Base-by-base conservation (phyloP, 53 echinoderm and acorn worm genomes). In the Holothuria leucospilota region DNA sequence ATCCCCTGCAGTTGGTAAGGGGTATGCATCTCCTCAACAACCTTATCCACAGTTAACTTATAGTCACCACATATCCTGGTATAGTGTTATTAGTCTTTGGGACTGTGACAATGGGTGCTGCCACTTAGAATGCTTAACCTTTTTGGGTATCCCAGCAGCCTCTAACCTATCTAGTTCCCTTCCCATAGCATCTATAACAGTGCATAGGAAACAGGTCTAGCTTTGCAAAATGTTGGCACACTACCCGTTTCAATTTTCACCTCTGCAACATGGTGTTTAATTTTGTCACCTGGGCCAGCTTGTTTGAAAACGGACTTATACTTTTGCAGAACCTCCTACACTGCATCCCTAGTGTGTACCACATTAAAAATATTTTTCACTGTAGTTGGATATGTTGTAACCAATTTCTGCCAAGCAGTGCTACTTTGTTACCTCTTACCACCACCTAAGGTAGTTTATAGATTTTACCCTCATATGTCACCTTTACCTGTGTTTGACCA, bases 401-500 rank as follows among this genome's bases (percentile, higher is more conserved):
- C 34, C 34, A 34, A 34, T 34, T 34, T 34, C 34, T 34, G 34
- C 34, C 34, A 34, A 34, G 34, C 34, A 34, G 34, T 34, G 3
- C 34, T 1, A 34, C 34, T 3, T 34, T 34, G 18, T 78, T 56
- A n/a, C 79, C 79, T 56, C 16, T 78, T 13, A 78, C 78, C 51
- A 78, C 58, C 9, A 51, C 51, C 24, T 56, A 56, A 12, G 79
- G 79, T 59, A 78, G 58, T 53, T 52, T 51, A 41, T 73, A 67
- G 4, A 40, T 53, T n/a, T 59, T 27, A 26, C 42, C 66, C 39
- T 74, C 34, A 71, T 89, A 89, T 25, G 74, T 63, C 41, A 89
- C 89, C 21, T 71, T 85, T 46, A 77, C 84, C 72, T 75, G 85
- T 53, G 81, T 77, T 38, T 69, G 68, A 24, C 90, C 90, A 23